These are phyloP conservation scores for Cheilosia vulpina DNA, from an alignment of 2,888 invertebrate species.

Conservation along the genomic window DNA sequence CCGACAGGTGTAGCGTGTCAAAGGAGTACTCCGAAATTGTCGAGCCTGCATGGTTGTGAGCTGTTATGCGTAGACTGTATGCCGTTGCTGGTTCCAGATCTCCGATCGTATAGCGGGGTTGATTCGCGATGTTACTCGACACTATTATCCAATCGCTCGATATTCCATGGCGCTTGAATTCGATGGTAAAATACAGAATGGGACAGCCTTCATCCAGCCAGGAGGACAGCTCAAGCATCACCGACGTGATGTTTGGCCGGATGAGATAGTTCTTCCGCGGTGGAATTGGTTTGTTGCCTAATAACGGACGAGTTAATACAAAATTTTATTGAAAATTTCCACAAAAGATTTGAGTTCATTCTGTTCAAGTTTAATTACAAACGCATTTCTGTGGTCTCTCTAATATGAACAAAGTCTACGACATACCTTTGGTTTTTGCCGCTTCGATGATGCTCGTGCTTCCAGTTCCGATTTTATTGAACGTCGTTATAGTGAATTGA, in stretches of 20 bases:
- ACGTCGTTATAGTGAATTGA: slow-evolving; percentile 89
- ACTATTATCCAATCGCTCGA: slow-evolving; percentile 83
- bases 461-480: slow-evolving; percentile 90
- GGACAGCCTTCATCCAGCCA: slow-evolving; percentile 94
- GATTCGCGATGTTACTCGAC: slow-evolving; percentile 84
- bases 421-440: slow-evolving; percentile 88
- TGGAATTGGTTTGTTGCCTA: slow-evolving; percentile 86
- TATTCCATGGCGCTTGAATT: slow-evolving; percentile 80
- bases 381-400: too few relatives aligned
- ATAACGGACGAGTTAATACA: too few relatives aligned
- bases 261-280: slow-evolving; percentile 89
- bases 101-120: slow-evolving; percentile 84
- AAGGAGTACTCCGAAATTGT: slow-evolving; percentile 86
- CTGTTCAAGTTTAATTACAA: too few relatives aligned
- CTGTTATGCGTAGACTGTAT: slow-evolving; percentile 85
- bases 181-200: slow-evolving; percentile 87
- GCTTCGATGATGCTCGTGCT: slow-evolving; percentile 87
- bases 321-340: too few relatives aligned
- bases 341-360: too few relatives aligned
- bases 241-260: slow-evolving; percentile 90
- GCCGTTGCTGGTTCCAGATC: slow-evolving; percentile 84
- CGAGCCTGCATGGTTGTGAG: slow-evolving; percentile 87
- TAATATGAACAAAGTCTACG: too few relatives aligned
- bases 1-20: slow-evolving; percentile 85
- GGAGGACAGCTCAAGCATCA: slow-evolving; percentile 89